Percentiles rank a stretch among this genome's conserved stretches.
Conservation (phyloP, 2,888 invertebrate genomes). For the Yponomeuta evonymella region DNA sequence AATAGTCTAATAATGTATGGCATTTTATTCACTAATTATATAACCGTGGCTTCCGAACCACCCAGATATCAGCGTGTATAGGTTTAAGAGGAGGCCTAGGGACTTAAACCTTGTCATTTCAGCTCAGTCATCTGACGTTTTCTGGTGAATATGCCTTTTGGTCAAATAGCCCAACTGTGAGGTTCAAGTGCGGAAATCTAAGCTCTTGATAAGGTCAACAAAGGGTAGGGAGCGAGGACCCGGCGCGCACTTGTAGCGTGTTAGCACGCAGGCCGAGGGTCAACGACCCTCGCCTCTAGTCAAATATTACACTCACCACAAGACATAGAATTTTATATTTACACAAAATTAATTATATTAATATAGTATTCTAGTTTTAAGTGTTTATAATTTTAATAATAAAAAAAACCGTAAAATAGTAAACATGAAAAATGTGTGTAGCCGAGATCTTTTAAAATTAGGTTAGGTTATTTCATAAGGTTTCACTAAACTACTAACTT, state of each 20-base stretch:
- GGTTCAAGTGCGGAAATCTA: too few species aligned
- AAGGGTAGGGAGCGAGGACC: not conserved
- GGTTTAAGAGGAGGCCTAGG: too few species aligned
- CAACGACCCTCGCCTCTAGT: slow-evolving; percentile 66
- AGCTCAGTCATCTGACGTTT: too few species aligned
- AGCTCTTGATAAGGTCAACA: not conserved
- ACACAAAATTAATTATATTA: slow-evolving; percentile 75
- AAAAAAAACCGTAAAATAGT: slow-evolving; percentile 27
- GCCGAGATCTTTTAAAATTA: slow-evolving; percentile 40
- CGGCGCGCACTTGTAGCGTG: slow-evolving; percentile 7
- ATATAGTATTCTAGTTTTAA: slow-evolving; percentile 77
- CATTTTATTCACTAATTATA: too few species aligned
- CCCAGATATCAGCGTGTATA: too few species aligned
- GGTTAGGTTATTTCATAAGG: slow-evolving; percentile 2
- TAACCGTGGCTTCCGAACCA: too few species aligned
- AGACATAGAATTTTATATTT: slow-evolving; percentile 77
- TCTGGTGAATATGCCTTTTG: too few species aligned
- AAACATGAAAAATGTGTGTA: slow-evolving; percentile 33
- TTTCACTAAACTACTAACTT: slow-evolving; percentile 10
- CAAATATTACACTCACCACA: slow-evolving; percentile 71
- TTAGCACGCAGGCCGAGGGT: slow-evolving; percentile 1
- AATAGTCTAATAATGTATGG: too few species aligned
- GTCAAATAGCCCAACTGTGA: too few species aligned
- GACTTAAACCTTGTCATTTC: too few species aligned
- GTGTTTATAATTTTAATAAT: slow-evolving; percentile 69